phyloP scores from a whole-genome alignment of 1,140 invertebrate species.

The Glomeris maerens region DNA sequence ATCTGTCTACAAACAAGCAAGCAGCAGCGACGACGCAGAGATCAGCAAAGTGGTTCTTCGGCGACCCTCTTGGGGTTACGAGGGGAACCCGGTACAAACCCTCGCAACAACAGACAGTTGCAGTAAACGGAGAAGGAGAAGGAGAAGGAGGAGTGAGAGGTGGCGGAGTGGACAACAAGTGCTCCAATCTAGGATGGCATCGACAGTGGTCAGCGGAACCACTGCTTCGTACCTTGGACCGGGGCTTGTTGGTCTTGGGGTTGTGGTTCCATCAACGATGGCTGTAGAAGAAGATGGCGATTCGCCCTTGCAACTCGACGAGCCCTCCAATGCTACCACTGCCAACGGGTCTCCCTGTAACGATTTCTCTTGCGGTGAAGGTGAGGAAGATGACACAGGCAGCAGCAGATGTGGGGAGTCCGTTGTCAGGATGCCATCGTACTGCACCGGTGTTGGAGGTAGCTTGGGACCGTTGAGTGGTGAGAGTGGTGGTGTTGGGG shows the following conservation, averaged over 20 bases:
- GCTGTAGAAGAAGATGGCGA: background rate
- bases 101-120: too few species aligned
- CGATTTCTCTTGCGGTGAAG: conserved; percentile 1
- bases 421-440: background rate
- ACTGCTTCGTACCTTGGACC: conserved; percentile 1
- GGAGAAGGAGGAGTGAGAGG: too few species aligned
- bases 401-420: background rate
- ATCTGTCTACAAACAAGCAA: too few species aligned
- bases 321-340: background rate
- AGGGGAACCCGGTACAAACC: too few species aligned
- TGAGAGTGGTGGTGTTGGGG: background rate
- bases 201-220: conserved; percentile 7
- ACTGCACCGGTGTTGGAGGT: too few species aligned
- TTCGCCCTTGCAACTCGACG: background rate
- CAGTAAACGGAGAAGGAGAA: too few species aligned
- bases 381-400: background rate
- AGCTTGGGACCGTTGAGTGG: too few species aligned
- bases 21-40: too few species aligned
- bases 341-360: conserved; percentile 7
- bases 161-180: background rate
- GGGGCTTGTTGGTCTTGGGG: too few species aligned
- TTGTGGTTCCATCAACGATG: background rate
- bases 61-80: too few species aligned
- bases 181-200: conserved; percentile 4
- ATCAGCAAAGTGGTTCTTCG: too few species aligned